Conservation (phyloP, 2,888 invertebrate genomes). For the Parasteatoda lunata region DNA sequence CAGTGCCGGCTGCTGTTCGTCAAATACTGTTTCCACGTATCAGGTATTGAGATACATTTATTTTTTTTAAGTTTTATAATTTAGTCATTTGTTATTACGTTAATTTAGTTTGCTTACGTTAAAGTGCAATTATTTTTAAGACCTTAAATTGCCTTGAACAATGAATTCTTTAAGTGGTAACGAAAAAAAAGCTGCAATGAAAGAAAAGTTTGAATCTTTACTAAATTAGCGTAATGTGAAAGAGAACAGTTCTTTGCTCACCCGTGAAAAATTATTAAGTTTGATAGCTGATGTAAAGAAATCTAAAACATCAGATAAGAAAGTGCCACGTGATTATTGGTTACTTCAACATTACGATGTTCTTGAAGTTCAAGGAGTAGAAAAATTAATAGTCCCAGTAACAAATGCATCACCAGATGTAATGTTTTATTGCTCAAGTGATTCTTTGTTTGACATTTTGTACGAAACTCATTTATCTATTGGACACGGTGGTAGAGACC, state of each 20-base stretch:
- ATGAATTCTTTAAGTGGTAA: too few species aligned
- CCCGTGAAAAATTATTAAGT: slow-evolving; percentile 60
- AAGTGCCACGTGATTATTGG: slow-evolving; percentile 56
- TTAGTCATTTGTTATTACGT: too few species aligned
- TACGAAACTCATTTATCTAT: slow-evolving; percentile 31
- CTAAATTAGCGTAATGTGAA: too few species aligned
- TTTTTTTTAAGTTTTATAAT: too few species aligned
- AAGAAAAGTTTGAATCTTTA: too few species aligned
- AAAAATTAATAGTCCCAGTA: slow-evolving; percentile 25
- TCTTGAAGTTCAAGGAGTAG: slow-evolving; percentile 26
- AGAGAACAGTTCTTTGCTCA: slow-evolving; percentile 54
- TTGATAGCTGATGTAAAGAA: slow-evolving; percentile 57
- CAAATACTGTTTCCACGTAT: neutral
- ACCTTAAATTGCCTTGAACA: too few species aligned
- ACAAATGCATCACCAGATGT: slow-evolving; percentile 36
- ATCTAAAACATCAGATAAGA: slow-evolving; percentile 49
- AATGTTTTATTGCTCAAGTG: slow-evolving; percentile 36
- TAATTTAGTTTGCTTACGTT: too few species aligned
- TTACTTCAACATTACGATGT: slow-evolving; percentile 55
- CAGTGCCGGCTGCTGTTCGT: neutral
- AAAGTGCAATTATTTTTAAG: too few species aligned
- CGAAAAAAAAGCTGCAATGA: too few species aligned
- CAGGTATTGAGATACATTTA: too few species aligned
- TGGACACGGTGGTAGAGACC: slow-evolving; percentile 29
- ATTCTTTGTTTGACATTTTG: slow-evolving; percentile 35